Conservation (phyloP, 2,797 vertebrate genomes). For the Lagorchestes hirsutus region DNA sequence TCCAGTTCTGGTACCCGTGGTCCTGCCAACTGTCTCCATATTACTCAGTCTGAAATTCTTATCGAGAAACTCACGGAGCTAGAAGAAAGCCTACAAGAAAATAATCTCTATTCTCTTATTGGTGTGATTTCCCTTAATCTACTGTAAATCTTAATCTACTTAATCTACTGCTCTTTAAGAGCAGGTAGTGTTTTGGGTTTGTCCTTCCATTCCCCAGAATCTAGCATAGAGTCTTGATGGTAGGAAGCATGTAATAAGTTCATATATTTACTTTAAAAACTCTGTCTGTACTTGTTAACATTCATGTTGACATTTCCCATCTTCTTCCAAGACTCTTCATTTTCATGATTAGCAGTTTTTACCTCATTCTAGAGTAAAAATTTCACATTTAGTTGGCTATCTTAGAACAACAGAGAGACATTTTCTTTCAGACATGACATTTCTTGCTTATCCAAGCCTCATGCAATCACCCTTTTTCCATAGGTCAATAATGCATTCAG, state of each 20-base stretch:
- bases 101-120: neutral
- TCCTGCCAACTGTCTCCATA: neutral
- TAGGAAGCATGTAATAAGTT: neutral
- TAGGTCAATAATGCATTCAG: neutral
- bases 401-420: neutral
- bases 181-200: neutral
- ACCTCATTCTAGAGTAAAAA: neutral
- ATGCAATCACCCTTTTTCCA: neutral
- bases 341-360: neutral
- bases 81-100: neutral
- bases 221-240: neutral
- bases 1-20: neutral
- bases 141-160: neutral
- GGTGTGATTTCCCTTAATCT: neutral
- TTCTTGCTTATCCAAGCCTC: neutral
- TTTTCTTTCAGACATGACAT: neutral
- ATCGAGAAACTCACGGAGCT: neutral
- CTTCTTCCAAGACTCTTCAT: neutral
- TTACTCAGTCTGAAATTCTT: neutral
- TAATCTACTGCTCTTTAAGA: neutral
- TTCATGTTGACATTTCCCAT: neutral
- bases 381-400: neutral
- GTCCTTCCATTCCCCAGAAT: neutral
- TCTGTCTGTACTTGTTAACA: neutral
- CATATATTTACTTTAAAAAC: neutral